Evolutionary conservation across 2,888 invertebrate species (phyloP), one percentile per base, ranked within the genome.

Genomic region (Platycnemis pennipes): DNA sequence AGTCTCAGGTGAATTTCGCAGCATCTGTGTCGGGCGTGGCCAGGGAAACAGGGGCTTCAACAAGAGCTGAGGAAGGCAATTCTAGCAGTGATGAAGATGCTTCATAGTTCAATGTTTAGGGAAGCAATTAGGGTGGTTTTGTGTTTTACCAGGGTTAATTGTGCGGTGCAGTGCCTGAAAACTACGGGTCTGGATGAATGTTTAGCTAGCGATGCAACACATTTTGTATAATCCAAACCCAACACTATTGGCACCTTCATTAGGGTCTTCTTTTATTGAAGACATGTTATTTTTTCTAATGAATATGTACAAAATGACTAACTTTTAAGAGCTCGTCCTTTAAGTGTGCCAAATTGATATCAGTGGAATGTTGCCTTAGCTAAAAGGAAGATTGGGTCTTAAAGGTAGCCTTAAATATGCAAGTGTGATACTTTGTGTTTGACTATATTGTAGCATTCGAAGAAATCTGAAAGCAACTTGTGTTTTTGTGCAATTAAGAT

Each of bases 1-100:
- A 96, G 69, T 95, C 95, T 16, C 94, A 95, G 63, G 95, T 95
- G 22, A 95, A 95, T 44, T 94, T 96, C 91, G 95, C 95, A 7
- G 95, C 95, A 31, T 94, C 95, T 2, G 95, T 95, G 1, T 94
- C 91, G 16, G 91, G 91, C 5, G 91, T 91, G 8, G 56, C 91
- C 22, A 63, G 91, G 11, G 91, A 45, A n/a, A 63, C 56, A 2
- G 44, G 44, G 16, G 56, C 56, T 19, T 44, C 63, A 1, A 22
- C 37, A 7, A 91, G 91, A n/a, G 91, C n/a, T 26, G 91, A 91
- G 0, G 69, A 91, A 2, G 91, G 91, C 19, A 91, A 91, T 63
- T 91, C 91, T 2, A 91, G 91, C 16, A 91, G 91, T 91, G 91
- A 91, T n/a, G 91, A 91, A n/a, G 91, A 91, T 69, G 91, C 91